Evolutionary conservation across 2,113 vertebrate genomes (phyloP).

Genomic region (Pollachius pollachius): DNA sequence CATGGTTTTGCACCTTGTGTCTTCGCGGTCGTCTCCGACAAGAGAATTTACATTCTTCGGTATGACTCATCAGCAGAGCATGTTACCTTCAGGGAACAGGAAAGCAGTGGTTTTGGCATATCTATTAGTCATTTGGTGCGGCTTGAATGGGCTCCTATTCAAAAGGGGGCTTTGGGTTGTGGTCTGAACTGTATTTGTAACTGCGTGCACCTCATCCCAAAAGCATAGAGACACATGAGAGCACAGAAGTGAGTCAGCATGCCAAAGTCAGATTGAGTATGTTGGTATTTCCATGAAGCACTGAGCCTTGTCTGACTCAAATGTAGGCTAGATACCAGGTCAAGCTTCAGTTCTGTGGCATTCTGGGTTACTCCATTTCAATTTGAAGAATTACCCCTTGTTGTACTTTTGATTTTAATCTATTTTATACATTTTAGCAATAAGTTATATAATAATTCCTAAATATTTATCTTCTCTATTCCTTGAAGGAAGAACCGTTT

Average conservation of each 20-base stretch:
- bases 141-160: slow-evolving; percentile 27
- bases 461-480: slow-evolving; percentile 6
- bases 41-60: neutral
- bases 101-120: neutral
- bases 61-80: slow-evolving; percentile 28
- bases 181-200: slow-evolving; percentile 23
- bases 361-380: neutral
- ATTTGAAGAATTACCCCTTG: neutral
- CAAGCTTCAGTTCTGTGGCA: neutral
- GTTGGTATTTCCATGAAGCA: slow-evolving; percentile 17
- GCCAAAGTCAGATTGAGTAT: slow-evolving; percentile 28
- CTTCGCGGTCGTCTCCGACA: slow-evolving; percentile 5
- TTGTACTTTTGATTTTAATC: neutral
- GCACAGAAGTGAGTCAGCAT: slow-evolving; percentile 28
- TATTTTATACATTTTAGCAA: neutral
- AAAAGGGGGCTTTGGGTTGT: slow-evolving; percentile 42
- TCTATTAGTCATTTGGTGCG: slow-evolving; percentile 32
- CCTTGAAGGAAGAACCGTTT: slow-evolving; percentile 90
- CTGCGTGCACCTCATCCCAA: slow-evolving; percentile 16
- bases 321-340: slow-evolving; percentile 25
- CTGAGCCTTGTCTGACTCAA: slow-evolving; percentile 19
- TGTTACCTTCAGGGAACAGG: slow-evolving; percentile 22
- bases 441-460: neutral
- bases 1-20: slow-evolving; percentile 8
- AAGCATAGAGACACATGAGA: slow-evolving; percentile 29